phyloP scores from a whole-genome alignment of 2,113 vertebrate species.

The Dinomys branickii region DNA sequence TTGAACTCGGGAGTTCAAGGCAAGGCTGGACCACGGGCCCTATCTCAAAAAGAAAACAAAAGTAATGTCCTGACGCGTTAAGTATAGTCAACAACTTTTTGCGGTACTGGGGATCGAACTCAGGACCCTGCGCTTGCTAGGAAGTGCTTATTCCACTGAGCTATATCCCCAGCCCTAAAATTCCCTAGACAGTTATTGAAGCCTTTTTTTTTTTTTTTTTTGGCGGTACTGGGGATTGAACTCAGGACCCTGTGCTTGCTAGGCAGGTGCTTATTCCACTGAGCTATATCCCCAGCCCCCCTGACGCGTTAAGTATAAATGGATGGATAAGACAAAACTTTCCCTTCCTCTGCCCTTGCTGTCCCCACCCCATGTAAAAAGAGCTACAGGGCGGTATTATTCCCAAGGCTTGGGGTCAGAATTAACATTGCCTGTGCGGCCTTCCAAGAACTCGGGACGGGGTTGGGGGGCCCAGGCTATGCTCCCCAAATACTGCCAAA shows the following conservation, averaged over 20 bases:
- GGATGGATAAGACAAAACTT: neutral
- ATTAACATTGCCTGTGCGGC: neutral
- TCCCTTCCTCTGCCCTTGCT: neutral
- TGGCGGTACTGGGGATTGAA: too few species aligned
- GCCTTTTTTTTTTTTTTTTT: too few species aligned
- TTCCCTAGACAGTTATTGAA: too few species aligned
- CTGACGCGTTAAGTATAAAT: constrained; percentile 6
- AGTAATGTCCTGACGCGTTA: neutral
- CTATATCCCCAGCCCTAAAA: too few species aligned
- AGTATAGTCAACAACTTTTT: too few species aligned
- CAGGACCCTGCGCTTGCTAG: too few species aligned
- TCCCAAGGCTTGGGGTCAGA: neutral
- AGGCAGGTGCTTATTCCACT: too few species aligned
- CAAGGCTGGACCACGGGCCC: neutral
- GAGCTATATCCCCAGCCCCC: too few species aligned
- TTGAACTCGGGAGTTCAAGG: neutral
- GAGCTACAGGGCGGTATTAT: neutral
- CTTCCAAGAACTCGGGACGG: neutral
- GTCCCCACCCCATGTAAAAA: neutral
- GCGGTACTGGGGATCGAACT: too few species aligned
- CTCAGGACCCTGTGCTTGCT: too few species aligned
- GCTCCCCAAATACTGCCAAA: neutral
- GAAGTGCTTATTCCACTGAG: too few species aligned
- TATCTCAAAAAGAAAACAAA: neutral
- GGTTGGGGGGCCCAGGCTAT: neutral